Evolutionary conservation across 2,888 invertebrate species (phyloP).

Genomic region (Thumatha senex): DNA sequence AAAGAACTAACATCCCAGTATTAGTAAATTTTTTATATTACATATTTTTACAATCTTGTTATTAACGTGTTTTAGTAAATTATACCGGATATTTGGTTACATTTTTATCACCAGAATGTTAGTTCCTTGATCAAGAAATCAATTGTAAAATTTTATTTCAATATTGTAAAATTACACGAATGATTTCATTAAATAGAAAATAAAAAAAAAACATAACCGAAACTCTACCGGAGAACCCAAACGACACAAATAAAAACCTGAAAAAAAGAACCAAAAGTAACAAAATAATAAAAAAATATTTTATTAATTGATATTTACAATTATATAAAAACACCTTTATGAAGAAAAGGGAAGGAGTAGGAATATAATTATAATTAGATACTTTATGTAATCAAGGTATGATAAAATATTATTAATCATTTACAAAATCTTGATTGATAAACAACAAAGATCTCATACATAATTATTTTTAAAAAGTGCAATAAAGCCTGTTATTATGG

Average conservation of each 20-base stretch:
- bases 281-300: constrained; percentile 37
- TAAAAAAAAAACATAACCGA: constrained; percentile 54
- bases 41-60: constrained; percentile 15
- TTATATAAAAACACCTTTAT: constrained; percentile 18
- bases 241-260: constrained; percentile 65
- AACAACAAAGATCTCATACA: no score
- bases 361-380: not conserved
- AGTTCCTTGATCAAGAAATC: constrained; percentile 52
- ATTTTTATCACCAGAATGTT: constrained; percentile 52
- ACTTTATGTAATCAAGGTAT: no score
- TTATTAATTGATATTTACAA: constrained; percentile 24
- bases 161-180: constrained; percentile 39
- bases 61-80: constrained; percentile 30
- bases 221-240: constrained; percentile 79
- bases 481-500: no score
- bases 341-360: not conserved
- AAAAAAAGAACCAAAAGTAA: constrained; percentile 56
- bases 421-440: no score
- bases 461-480: no score
- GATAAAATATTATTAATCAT: no score
- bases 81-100: constrained; percentile 13
- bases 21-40: constrained; percentile 41
- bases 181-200: constrained; percentile 45
- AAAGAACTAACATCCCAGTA: constrained; percentile 58
- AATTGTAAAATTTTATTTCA: constrained; percentile 40